Evolutionary conservation across 2,797 vertebrate genomes (phyloP).

Genomic region (Masticophis lateralis): DNA sequence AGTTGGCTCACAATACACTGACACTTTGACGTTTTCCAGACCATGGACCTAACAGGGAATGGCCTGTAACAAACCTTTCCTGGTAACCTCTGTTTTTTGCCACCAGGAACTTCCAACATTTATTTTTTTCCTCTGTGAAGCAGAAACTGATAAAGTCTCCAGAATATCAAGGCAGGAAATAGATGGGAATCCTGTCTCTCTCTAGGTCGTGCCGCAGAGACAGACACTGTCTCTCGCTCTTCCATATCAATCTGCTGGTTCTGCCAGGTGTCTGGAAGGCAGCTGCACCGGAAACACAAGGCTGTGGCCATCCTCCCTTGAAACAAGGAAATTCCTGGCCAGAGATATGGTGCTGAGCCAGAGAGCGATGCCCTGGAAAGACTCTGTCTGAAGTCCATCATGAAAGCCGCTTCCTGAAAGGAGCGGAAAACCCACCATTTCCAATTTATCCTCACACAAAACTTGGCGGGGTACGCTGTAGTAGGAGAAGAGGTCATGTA

Average conservation of each 20-base stretch:
- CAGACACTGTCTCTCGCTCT: conserved; percentile 28
- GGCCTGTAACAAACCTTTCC: neutral
- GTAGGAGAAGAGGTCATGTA: neutral
- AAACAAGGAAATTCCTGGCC: conserved; percentile 40
- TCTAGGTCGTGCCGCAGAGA: conserved; percentile 25
- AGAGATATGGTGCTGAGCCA: neutral
- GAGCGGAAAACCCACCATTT: neutral
- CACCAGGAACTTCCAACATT: neutral
- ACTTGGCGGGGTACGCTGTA: neutral
- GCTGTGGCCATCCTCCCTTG: conserved; percentile 11
- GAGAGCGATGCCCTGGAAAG: neutral
- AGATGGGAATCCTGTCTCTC: neutral
- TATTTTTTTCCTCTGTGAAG: neutral
- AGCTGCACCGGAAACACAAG: conserved; percentile 51
- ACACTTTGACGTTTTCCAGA: conserved; percentile 5
- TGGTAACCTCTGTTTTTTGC: conserved; percentile 3
- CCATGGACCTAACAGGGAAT: neutral
- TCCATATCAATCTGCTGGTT: conserved; percentile 40
- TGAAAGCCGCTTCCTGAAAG: neutral
- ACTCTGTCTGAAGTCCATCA: neutral
- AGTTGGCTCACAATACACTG: neutral
- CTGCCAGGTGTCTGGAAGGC: conserved; percentile 19
- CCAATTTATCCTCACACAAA: neutral
- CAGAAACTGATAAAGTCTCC: neutral
- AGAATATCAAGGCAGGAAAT: conserved; percentile 51